A percentile compares a stretch with the other conserved stretches of the same genome.
Conservation (phyloP, 2,888 invertebrate species). For the Xanthostigma xanthostigma region DNA sequence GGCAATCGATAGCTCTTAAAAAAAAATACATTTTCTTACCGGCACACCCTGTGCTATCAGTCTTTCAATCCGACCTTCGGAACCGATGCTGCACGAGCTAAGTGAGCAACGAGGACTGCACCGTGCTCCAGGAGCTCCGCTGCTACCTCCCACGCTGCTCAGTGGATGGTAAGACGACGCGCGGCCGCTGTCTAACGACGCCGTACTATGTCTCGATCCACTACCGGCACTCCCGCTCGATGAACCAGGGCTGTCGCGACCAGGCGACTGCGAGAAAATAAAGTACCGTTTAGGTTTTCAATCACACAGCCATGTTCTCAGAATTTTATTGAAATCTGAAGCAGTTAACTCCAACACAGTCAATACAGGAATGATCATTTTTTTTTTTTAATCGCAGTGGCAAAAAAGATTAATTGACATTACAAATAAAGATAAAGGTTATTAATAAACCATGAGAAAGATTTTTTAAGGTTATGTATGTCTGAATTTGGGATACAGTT, state of each 20-base stretch:
- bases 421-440: no score
- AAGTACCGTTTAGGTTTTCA: not conserved
- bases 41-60: slow-evolving; percentile 58
- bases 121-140: slow-evolving; percentile 35
- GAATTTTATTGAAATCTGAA: no score
- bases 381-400: no score
- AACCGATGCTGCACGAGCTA: slow-evolving; percentile 63
- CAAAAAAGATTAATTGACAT: no score
- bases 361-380: no score
- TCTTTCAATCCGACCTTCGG: slow-evolving; percentile 54
- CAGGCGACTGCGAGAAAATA: slow-evolving; percentile 53
- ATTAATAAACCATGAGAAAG: no score
- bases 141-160: slow-evolving; percentile 31
- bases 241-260: slow-evolving; percentile 83
- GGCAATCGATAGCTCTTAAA: not conserved
- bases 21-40: slow-evolving; percentile 29
- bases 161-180: slow-evolving; percentile 63
- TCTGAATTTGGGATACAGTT: no score
- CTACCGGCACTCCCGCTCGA: slow-evolving; percentile 78
- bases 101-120: slow-evolving; percentile 53
- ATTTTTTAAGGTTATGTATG: no score
- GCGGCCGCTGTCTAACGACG: slow-evolving; percentile 80
- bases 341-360: no score
- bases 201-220: slow-evolving; percentile 78
- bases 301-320: no score